Conservation (phyloP, 2,797 vertebrate species). For the Novumbra hubbsi region DNA sequence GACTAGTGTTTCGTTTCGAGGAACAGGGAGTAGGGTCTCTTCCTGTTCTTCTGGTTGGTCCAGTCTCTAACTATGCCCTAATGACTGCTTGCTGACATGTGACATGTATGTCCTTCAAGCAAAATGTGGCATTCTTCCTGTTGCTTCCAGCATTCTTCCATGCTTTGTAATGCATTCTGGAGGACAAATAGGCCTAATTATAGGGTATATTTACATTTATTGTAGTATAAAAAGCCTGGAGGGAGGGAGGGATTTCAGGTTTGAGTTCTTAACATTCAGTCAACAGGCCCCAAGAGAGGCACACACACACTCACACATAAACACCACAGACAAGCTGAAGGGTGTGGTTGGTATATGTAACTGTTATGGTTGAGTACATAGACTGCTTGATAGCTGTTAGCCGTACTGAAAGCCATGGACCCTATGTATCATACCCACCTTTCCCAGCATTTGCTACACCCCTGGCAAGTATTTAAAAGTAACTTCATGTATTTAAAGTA, state of each 20-base stretch:
- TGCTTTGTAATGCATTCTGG: constrained; percentile 31
- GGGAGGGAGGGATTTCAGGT: background rate
- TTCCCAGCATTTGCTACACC: too few species aligned
- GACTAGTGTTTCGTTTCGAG: constrained; percentile 7
- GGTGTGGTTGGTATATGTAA: background rate
- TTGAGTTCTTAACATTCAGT: background rate
- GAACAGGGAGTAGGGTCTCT: constrained; percentile 11
- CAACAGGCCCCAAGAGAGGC: background rate
- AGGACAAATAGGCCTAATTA: constrained; percentile 19
- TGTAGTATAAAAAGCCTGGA: background rate
- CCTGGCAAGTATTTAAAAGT: too few species aligned
- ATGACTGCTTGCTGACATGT: constrained; percentile 36
- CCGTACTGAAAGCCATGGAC: background rate
- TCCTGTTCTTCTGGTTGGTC: constrained; percentile 47
- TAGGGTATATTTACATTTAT: background rate
- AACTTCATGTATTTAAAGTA: too few species aligned
- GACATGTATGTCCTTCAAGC: constrained; percentile 21
- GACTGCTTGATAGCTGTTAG: background rate
- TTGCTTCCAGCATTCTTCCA: constrained; percentile 23
- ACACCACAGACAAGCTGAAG: background rate
- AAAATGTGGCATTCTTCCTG: constrained; percentile 25
- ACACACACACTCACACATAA: constrained; percentile 16
- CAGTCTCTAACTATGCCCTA: constrained; percentile 48
- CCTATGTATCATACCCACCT: too few species aligned
- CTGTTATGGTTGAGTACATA: background rate